Percentiles rank a stretch among this genome's conserved stretches.
Evolutionary conservation across 2,113 vertebrate species (phyloP).

Genomic region (Agelaius tricolor): DNA sequence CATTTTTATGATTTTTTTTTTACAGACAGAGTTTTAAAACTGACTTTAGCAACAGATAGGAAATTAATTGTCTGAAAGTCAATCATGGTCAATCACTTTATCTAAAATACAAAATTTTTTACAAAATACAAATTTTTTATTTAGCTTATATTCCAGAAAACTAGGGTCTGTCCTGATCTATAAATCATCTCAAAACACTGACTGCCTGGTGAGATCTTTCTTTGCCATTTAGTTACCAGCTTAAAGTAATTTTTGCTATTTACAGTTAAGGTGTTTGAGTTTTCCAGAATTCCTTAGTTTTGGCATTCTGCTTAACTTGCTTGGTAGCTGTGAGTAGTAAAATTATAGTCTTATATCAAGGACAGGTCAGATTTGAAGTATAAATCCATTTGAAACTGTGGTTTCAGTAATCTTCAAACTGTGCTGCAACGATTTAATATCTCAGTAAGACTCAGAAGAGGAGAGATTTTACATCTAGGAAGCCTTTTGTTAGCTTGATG

Average conservation of each 20-base stretch:
- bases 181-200: background rate
- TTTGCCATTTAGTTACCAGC: background rate
- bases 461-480: background rate
- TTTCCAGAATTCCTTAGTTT: background rate
- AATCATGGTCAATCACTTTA: background rate
- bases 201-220: background rate
- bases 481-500: background rate
- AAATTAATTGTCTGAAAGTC: background rate
- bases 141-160: background rate
- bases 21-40: background rate
- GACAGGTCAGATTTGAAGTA: background rate
- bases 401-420: background rate
- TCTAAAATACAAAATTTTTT: background rate
- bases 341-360: background rate
- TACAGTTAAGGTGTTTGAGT: background rate
- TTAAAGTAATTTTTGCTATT: background rate
- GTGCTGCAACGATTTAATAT: background rate
- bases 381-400: background rate
- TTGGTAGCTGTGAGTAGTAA: background rate
- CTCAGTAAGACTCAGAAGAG: background rate
- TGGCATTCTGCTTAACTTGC: background rate
- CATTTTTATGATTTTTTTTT: background rate
- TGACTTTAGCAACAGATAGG: background rate
- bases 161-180: background rate
- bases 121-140: background rate